These are phyloP conservation scores for Stichopus horrens DNA, from an alignment of 53 echinoderm and acorn worm species.

Conservation along the genomic window DNA sequence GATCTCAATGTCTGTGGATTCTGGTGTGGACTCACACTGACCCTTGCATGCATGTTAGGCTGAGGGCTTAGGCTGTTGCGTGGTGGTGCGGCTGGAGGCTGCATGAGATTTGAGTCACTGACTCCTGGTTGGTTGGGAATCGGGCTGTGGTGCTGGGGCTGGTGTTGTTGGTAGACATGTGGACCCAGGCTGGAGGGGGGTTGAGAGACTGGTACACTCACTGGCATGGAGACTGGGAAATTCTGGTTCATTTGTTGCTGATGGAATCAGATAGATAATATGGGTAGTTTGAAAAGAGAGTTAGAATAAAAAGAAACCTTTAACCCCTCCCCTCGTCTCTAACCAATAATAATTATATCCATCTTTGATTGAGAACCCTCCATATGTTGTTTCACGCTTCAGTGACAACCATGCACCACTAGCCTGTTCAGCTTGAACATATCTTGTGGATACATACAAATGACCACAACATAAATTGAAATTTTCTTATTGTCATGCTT, in stretches of 20 bases:
- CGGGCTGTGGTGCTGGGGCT: constrained; percentile 69
- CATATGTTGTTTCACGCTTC: no score
- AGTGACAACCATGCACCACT: no score
- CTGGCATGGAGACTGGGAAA: constrained; percentile 90
- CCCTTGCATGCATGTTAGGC: constrained; percentile 69
- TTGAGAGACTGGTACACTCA: constrained; percentile 77
- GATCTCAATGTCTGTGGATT: constrained; percentile 81
- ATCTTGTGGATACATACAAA: no score
- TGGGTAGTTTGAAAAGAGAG: neutral
- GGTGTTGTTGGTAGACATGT: constrained; percentile 59
- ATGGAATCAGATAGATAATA: neutral
- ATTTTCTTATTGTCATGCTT: no score
- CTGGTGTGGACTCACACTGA: constrained; percentile 55
- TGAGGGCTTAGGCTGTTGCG: constrained; percentile 85
- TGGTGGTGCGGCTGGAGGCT: constrained; percentile 74
- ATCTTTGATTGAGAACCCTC: no score
- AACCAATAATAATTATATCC: neutral
- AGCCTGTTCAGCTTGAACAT: no score
- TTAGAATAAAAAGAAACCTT: neutral
- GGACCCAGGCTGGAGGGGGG: constrained; percentile 58
- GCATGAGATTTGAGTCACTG: constrained; percentile 87
- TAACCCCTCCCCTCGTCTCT: neutral
- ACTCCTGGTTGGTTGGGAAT: constrained; percentile 60
- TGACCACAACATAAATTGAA: no score
- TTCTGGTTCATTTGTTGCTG: constrained; percentile 59